Conservation (phyloP, 2,888 invertebrate genomes). For the Gnatocerus cornutus region DNA sequence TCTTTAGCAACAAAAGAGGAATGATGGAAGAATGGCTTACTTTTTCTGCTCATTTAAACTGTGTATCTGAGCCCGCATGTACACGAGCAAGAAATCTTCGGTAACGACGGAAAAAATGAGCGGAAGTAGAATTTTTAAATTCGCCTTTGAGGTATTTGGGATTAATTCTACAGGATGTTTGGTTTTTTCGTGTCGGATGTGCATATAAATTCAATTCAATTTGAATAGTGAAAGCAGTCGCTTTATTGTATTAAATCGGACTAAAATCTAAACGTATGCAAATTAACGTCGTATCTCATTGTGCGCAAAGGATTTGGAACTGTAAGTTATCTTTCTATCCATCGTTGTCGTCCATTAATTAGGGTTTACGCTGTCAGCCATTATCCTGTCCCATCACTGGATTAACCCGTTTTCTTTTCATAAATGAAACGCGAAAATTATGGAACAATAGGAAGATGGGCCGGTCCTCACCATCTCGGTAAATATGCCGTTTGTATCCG, state of each 20-base stretch:
- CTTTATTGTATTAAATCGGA: conserved; percentile 53
- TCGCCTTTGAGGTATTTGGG: too few relatives aligned
- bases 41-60: conserved; percentile 51
- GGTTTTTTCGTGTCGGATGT: conserved; percentile 17
- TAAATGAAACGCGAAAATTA: conserved; percentile 38
- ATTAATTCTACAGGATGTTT: not conserved
- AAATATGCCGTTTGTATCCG: conserved; percentile 56
- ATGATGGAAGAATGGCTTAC: conserved; percentile 49
- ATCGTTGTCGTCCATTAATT: conserved; percentile 59
- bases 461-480: conserved; percentile 53
- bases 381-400: conserved; percentile 46
- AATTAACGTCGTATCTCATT: conserved; percentile 52
- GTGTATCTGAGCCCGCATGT: conserved; percentile 46
- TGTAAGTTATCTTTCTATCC: conserved; percentile 58
- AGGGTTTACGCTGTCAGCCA: conserved; percentile 53
- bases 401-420: conserved; percentile 49
- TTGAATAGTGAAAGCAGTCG: conserved; percentile 38
- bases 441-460: conserved; percentile 47
- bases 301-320: conserved; percentile 49
- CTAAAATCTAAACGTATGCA: conserved; percentile 52
- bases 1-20: conserved; percentile 49
- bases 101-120: conserved; percentile 45
- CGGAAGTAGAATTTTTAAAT: conserved; percentile 11
- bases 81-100: conserved; percentile 48
- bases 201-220: conserved; percentile 41